A percentile compares a stretch with the other conserved stretches of the same genome.
Evolutionary conservation across 2,113 vertebrate species (phyloP).

Genomic region (Rhinopomastus cyanomelas): DNA sequence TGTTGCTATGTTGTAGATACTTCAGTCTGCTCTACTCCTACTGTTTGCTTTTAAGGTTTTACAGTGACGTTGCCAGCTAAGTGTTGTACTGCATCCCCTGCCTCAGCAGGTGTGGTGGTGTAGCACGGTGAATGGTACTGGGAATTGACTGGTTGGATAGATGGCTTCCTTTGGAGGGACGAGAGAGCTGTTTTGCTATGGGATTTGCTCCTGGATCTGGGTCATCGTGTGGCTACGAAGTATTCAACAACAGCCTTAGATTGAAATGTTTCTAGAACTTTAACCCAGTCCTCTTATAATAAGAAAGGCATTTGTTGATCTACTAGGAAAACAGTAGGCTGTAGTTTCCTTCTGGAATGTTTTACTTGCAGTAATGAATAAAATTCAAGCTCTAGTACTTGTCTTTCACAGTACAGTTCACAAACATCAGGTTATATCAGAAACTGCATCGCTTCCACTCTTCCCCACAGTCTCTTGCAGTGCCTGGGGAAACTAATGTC

Average conservation of each 20-base stretch:
- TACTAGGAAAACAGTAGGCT: background rate
- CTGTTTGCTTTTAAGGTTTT: background rate
- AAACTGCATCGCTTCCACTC: background rate
- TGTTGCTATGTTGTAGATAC: background rate
- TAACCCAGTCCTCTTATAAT: background rate
- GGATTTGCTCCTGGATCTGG: conserved; percentile 23
- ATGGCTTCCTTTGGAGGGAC: background rate
- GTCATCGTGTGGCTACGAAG: conserved; percentile 4
- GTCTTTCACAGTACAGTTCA: background rate
- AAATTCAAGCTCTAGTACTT: background rate
- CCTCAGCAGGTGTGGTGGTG: background rate
- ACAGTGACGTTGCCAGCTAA: background rate
- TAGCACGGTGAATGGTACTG: background rate
- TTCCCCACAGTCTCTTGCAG: background rate
- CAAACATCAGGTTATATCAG: background rate
- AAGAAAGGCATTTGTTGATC: background rate
- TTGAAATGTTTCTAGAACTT: conserved; percentile 30
- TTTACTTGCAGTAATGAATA: background rate
- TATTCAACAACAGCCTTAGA: conserved; percentile 1
- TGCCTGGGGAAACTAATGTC: background rate
- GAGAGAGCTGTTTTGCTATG: background rate
- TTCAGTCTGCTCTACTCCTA: background rate
- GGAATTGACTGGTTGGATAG: background rate
- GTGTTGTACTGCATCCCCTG: background rate
- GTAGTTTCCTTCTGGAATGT: background rate